These are phyloP conservation scores for Malaclemys terrapin DNA, from an alignment of 2,113 vertebrate genomes.

Conservation along the genomic window DNA sequence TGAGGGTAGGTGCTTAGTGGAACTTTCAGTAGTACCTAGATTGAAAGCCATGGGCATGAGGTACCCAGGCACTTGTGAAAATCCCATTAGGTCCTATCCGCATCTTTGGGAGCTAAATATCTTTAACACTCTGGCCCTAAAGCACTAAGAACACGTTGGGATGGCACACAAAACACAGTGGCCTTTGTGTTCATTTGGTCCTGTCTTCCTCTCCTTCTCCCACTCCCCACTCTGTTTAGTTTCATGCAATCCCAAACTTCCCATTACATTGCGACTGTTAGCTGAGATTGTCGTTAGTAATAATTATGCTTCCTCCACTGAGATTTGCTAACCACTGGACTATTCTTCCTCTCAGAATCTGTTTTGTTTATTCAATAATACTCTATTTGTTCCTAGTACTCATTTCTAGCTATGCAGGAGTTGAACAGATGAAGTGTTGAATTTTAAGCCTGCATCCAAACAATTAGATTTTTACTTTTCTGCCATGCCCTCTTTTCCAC, in stretches of 20 bases:
- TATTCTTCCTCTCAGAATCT: not conserved
- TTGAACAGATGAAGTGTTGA: not conserved
- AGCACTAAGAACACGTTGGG: not conserved
- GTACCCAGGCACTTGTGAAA: not conserved
- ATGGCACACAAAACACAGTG: not conserved
- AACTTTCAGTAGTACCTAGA: not conserved
- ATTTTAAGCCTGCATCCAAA: too few species aligned
- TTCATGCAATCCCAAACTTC: not conserved
- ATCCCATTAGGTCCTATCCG: not conserved
- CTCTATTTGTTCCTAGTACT: not conserved
- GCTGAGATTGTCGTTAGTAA: not conserved
- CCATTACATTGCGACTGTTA: not conserved
- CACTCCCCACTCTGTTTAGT: not conserved
- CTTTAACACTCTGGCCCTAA: not conserved
- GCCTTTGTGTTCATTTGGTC: not conserved
- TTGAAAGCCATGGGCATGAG: not conserved
- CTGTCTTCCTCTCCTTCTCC: not conserved
- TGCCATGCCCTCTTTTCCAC: not conserved
- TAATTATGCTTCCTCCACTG: not conserved
- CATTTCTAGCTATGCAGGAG: not conserved
- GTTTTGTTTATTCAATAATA: not conserved
- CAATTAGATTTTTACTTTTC: not conserved
- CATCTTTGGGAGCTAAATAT: not conserved
- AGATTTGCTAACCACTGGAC: not conserved
- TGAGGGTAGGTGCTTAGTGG: not conserved